Conservation (phyloP, 2,797 vertebrate genomes). For the Anguilla marmorata region DNA sequence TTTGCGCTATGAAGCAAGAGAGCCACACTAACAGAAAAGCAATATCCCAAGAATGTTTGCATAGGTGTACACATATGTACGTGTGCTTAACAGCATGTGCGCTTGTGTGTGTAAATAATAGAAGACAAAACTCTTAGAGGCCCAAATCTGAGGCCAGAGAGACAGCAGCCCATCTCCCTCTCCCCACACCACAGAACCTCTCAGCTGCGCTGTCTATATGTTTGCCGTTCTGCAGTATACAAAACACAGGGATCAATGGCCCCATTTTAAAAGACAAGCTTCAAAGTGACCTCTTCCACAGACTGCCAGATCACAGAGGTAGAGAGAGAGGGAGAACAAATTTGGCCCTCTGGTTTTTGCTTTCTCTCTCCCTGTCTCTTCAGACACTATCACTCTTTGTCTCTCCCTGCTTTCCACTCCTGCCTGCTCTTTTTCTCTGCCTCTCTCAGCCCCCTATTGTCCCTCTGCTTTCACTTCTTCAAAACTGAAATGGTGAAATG, state of each 20-base stretch:
- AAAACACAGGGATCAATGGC: constrained; percentile 12
- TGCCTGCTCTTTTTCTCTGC: not conserved
- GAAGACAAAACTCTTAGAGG: not conserved
- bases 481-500: not conserved
- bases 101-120: not conserved
- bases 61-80: not conserved
- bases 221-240: not conserved
- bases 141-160: not conserved
- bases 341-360: not conserved
- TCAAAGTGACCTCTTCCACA: constrained; percentile 3
- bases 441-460: too few species aligned
- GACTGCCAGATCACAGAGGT: not conserved
- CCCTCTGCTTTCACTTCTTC: not conserved
- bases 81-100: not conserved
- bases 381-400: not conserved
- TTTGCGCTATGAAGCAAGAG: not conserved
- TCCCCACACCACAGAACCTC: not conserved
- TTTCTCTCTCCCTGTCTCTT: not conserved
- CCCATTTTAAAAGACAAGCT: not conserved
- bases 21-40: not conserved
- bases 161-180: not conserved
- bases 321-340: not conserved
- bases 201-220: not conserved
- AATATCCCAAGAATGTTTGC: not conserved
- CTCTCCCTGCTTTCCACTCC: not conserved